phyloP scores from a whole-genome alignment of 2,113 vertebrate species.

The Addax nasomaculatus region DNA sequence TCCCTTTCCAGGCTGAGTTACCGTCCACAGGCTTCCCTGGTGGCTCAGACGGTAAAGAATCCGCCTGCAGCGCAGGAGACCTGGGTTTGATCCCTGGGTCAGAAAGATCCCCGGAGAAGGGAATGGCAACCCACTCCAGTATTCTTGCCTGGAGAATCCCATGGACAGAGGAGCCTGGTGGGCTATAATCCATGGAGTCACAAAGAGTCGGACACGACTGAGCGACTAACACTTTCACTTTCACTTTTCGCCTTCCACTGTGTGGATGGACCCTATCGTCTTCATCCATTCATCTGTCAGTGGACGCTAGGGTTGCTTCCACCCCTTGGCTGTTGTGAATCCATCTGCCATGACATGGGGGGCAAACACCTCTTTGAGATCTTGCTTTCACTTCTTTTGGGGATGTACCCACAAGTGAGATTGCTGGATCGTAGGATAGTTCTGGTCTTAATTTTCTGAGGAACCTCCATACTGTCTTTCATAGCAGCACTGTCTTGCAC shows the following conservation, averaged over 20 bases:
- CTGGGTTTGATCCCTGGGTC: neutral
- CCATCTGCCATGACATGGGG: accelerated
- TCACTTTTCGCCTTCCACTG: accelerated
- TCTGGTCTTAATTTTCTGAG: neutral
- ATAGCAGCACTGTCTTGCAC: accelerated
- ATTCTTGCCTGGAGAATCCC: neutral
- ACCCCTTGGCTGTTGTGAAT: accelerated
- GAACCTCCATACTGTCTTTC: neutral
- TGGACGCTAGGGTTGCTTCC: accelerated
- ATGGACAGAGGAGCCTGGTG: neutral
- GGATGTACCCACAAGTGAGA: accelerated
- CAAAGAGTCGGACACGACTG: neutral
- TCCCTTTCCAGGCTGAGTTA: neutral
- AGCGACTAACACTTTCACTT: neutral
- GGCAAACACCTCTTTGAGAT: neutral
- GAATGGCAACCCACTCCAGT: neutral
- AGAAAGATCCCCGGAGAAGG: neutral
- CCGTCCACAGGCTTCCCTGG: neutral
- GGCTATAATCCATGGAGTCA: neutral
- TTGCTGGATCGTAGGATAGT: neutral
- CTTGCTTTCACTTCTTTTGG: neutral
- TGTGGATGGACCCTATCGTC: accelerated
- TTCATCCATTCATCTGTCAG: accelerated
- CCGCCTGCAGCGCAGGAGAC: neutral
- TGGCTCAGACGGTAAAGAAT: neutral